Evolutionary conservation across 1,140 invertebrate genomes (phyloP).

Genomic region (Heliconius eleuchia): DNA sequence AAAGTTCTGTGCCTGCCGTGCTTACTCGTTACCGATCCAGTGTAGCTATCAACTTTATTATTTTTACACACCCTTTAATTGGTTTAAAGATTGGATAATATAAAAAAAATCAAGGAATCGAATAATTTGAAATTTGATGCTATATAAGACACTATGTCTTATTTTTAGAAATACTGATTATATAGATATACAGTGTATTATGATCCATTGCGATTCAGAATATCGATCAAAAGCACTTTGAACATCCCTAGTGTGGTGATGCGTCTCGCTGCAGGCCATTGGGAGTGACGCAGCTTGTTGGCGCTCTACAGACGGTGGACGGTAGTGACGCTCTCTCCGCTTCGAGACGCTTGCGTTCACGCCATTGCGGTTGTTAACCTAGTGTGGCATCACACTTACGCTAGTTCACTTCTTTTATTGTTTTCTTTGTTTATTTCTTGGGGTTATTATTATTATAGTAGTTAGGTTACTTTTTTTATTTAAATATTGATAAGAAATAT

Average conservation of each 20-base stretch:
- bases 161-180: too few relatives aligned
- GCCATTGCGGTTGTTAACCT: constrained; percentile 26
- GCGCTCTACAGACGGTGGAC: not conserved
- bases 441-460: not conserved
- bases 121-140: too few relatives aligned
- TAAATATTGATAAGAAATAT: not conserved
- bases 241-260: constrained; percentile 33
- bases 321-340: constrained; percentile 1
- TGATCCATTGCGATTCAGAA: too few relatives aligned
- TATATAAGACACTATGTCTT: too few relatives aligned
- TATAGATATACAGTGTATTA: too few relatives aligned
- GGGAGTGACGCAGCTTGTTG: constrained; percentile 46
- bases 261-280: constrained; percentile 43
- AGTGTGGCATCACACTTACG: constrained; percentile 24
- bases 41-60: too few relatives aligned
- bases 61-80: too few relatives aligned
- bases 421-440: not conserved
- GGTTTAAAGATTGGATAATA: too few relatives aligned
- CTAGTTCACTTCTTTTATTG: not conserved
- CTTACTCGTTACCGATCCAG: too few relatives aligned
- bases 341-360: constrained; percentile 8
- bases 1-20: too few relatives aligned
- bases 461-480: not conserved
- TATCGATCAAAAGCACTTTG: constrained; percentile 3
- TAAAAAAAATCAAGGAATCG: too few relatives aligned